phyloP scores from a whole-genome alignment of 2,797 vertebrate genomes.

The Rhinella marina region DNA sequence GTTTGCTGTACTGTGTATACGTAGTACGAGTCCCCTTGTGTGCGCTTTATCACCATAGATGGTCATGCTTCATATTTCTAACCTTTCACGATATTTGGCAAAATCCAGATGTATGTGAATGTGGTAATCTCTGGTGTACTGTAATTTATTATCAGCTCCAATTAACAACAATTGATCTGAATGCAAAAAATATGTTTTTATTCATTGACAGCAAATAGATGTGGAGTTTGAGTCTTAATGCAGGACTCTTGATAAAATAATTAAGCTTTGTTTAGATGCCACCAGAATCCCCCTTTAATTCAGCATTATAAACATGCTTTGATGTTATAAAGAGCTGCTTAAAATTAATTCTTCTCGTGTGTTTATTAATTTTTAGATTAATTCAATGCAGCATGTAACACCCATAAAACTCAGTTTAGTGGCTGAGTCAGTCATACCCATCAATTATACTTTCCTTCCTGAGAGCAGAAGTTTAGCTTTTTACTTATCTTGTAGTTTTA shows the following conservation, averaged over 20 bases:
- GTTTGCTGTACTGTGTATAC: too few relatives aligned
- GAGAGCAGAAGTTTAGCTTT: conserved; percentile 27
- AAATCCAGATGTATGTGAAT: too few relatives aligned
- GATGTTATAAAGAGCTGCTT: not conserved
- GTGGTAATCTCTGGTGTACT: not conserved
- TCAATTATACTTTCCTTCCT: conserved; percentile 24
- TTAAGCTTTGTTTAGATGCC: not conserved
- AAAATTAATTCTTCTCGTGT: not conserved
- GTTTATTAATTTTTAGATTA: conserved; percentile 16
- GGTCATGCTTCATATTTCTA: too few relatives aligned
- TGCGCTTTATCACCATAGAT: too few relatives aligned
- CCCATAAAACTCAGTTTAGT: conserved; percentile 9
- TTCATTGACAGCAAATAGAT: not conserved
- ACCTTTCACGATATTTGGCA: too few relatives aligned
- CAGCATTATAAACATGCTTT: not conserved
- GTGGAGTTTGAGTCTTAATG: not conserved
- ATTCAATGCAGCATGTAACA: conserved; percentile 16
- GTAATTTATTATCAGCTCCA: too few relatives aligned
- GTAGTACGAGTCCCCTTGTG: too few relatives aligned
- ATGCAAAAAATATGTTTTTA: not conserved
- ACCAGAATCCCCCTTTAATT: not conserved
- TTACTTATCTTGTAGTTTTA: conserved; percentile 24
- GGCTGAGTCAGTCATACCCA: conserved; percentile 1
- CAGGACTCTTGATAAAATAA: too few relatives aligned
- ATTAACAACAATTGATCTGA: too few relatives aligned